These are phyloP conservation scores for Psammodynastes pulverulentus DNA, from an alignment of 2,113 vertebrate species.

Conservation along the genomic window DNA sequence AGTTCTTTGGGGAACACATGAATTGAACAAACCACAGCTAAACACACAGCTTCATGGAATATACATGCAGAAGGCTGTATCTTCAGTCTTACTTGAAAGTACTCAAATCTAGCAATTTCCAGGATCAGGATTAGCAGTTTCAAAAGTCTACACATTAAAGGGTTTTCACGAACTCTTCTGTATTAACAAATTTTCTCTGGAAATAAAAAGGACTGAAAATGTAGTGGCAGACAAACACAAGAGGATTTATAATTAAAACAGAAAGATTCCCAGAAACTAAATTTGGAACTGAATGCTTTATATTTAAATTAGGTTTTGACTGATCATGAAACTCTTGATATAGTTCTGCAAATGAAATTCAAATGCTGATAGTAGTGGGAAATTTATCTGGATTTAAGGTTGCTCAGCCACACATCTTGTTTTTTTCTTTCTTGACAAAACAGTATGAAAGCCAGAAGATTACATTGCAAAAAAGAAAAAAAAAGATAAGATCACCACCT, in stretches of 20 bases:
- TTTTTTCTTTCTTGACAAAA: constrained; percentile 8
- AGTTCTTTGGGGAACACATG: background rate
- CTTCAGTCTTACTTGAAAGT: background rate
- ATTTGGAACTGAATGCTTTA: background rate
- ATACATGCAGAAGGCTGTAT: background rate
- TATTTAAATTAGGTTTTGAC: fast-evolving
- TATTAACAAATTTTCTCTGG: background rate
- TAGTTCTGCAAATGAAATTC: background rate
- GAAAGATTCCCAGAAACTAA: background rate
- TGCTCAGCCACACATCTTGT: background rate
- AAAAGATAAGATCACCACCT: constrained; percentile 61
- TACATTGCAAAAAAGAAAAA: background rate
- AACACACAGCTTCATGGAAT: background rate
- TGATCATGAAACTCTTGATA: background rate
- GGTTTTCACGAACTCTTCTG: background rate
- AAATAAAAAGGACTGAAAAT: background rate
- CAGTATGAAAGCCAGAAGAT: constrained; percentile 13
- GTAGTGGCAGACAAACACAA: background rate
- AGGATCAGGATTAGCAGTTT: background rate
- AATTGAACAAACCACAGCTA: background rate
- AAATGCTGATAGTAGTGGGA: constrained; percentile 1
- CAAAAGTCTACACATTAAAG: background rate
- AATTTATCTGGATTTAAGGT: constrained; percentile 9
- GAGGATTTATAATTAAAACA: background rate
- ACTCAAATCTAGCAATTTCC: background rate